A percentile compares a stretch with the other conserved stretches of the same genome.
Conservation (phyloP, 2,113 vertebrate genomes). For the Zosterops lateralis region DNA sequence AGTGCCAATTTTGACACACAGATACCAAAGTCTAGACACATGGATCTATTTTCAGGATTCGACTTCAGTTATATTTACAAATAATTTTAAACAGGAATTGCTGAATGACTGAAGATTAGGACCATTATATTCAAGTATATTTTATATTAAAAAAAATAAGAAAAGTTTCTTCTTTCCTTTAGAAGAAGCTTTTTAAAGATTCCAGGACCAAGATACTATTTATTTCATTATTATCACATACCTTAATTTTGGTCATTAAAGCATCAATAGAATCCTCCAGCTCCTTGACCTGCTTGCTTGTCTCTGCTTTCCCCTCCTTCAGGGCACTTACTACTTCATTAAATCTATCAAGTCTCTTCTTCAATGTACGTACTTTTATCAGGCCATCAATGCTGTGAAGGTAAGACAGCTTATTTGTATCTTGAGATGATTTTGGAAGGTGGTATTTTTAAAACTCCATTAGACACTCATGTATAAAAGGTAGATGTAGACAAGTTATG, state of each 20-base stretch:
- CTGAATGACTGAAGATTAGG: neutral
- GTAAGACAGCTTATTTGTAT: neutral
- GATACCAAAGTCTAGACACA: neutral
- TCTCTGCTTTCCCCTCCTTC: conserved; percentile 91
- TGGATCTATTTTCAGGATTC: neutral
- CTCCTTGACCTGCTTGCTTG: conserved; percentile 84
- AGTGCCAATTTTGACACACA: neutral
- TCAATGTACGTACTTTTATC: conserved; percentile 87
- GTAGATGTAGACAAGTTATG: neutral
- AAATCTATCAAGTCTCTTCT: conserved; percentile 85
- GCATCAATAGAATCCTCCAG: conserved; percentile 86
- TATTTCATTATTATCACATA: conserved; percentile 45
- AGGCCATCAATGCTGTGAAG: conserved; percentile 87
- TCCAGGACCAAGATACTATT: neutral
- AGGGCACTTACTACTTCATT: conserved; percentile 88
- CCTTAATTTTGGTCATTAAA: conserved; percentile 89
- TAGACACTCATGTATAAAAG: neutral
- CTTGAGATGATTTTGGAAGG: neutral
- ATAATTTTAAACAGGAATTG: neutral
- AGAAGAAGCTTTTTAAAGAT: neutral
- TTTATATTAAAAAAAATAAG: neutral
- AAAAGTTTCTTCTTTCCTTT: neutral
- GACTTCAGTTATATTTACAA: neutral
- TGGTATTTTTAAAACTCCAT: neutral
- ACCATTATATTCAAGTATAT: neutral